Evolutionary conservation across 1,140 invertebrate genomes (phyloP).

Genomic region (Chlorops oryzae): DNA sequence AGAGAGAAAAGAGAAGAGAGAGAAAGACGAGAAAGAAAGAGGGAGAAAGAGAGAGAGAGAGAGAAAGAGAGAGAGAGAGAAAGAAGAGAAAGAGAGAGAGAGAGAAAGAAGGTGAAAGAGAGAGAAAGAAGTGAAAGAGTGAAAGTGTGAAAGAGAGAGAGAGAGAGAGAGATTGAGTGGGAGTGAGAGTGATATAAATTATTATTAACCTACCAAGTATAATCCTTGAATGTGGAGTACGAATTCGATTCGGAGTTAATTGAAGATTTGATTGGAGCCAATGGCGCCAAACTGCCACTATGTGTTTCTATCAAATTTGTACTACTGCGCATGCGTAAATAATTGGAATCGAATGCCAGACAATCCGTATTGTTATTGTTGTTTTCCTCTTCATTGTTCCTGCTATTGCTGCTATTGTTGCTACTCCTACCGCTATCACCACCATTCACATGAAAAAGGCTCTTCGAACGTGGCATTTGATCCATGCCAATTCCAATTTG

Average conservation of each 20-base stretch:
- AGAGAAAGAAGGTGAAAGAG: neutral
- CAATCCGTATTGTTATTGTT: neutral
- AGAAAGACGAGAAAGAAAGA: too few relatives aligned
- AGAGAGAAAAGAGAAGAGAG: too few relatives aligned
- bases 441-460: slow-evolving; percentile 51
- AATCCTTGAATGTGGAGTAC: slow-evolving; percentile 50
- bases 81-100: neutral
- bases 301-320: slow-evolving; percentile 32
- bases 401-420: slow-evolving; percentile 32
- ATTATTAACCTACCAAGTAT: slow-evolving; percentile 47
- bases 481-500: slow-evolving; percentile 20
- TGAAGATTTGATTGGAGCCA: neutral
- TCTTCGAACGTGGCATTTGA: slow-evolving; percentile 48
- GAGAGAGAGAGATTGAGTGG: neutral
- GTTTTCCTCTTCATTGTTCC: slow-evolving; percentile 22
- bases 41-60: too few relatives aligned
- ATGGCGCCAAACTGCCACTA: slow-evolving; percentile 1
- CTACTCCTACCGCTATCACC: slow-evolving; percentile 22
- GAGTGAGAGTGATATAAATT: neutral
- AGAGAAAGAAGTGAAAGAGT: neutral
- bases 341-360: slow-evolving; percentile 9
- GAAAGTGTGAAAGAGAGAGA: neutral
- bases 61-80: too few relatives aligned
- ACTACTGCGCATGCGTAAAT: slow-evolving; percentile 46
- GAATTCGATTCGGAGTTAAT: slow-evolving; percentile 19